These are phyloP conservation scores for Sphaeramia orbicularis DNA, from an alignment of 2,797 vertebrate species.

Conservation along the genomic window DNA sequence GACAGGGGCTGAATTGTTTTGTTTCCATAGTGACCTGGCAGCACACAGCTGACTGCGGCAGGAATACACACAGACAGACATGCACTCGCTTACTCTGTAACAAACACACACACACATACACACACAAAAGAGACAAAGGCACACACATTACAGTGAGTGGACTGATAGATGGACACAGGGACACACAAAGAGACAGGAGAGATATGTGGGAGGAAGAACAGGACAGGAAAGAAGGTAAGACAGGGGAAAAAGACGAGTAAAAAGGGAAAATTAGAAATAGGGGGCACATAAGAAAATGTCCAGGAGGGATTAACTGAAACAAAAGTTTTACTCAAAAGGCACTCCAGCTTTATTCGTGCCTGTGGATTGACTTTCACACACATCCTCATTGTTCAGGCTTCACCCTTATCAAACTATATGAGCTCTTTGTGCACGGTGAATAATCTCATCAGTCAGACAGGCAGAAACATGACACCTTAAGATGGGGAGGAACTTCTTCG, in stretches of 20 bases:
- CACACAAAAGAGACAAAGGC: conserved; percentile 34
- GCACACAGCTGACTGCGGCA: conserved; percentile 81
- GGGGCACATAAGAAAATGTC: conserved; percentile 45
- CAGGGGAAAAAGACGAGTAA: not conserved
- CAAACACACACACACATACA: conserved; percentile 14
- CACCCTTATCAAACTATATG: conserved; percentile 52
- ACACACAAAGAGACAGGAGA: conserved; percentile 53
- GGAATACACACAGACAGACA: conserved; percentile 71
- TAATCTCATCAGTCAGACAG: conserved; percentile 77
- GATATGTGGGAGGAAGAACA: conserved; percentile 58
- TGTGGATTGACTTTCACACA: conserved; percentile 50
- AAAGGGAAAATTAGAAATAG: conserved; percentile 38
- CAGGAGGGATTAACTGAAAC: conserved; percentile 49
- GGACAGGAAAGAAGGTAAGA: conserved; percentile 51
- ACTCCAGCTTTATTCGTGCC: conserved; percentile 46
- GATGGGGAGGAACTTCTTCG: conserved; percentile 53
- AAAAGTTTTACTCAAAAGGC: conserved; percentile 62
- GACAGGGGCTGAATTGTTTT: conserved; percentile 84
- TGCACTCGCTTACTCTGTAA: conserved; percentile 22
- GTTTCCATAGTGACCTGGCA: conserved; percentile 86
- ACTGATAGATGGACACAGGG: conserved; percentile 58
- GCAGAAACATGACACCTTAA: conserved; percentile 75
- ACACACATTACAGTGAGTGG: conserved; percentile 54
- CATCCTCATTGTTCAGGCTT: conserved; percentile 68
- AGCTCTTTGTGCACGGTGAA: conserved; percentile 56